A percentile compares a stretch with the other conserved stretches of the same genome.
Evolutionary conservation across 2,888 invertebrate genomes (phyloP).

Genomic region (Phortica magna): DNA sequence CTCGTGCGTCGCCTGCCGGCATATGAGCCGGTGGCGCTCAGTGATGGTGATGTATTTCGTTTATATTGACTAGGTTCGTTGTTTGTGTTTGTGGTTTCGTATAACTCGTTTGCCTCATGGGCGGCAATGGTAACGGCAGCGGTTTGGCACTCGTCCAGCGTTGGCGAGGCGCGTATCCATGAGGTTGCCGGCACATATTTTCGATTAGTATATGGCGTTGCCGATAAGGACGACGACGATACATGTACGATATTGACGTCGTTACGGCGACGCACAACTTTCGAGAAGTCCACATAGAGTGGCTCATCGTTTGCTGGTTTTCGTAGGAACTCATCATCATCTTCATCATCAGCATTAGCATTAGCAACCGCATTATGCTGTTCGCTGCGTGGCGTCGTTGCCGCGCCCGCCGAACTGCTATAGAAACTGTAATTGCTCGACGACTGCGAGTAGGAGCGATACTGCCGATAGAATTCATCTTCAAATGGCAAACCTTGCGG

Average conservation of each 20-base stretch:
- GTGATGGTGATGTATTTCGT: conserved; percentile 24
- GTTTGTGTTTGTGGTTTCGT: conserved; percentile 34
- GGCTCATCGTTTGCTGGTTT: conserved; percentile 77
- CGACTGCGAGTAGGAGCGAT: conserved; percentile 77
- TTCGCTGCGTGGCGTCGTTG: conserved; percentile 54
- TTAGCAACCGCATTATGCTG: conserved; percentile 41
- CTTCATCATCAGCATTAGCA: conserved; percentile 52
- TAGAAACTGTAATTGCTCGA: conserved; percentile 78
- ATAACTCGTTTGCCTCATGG: conserved; percentile 14
- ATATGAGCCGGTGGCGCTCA: not conserved
- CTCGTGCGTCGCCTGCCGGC: conserved; percentile 52
- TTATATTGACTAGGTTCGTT: conserved; percentile 43
- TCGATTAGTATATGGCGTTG: conserved; percentile 41
- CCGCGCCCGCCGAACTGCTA: conserved; percentile 73
- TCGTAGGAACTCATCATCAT: conserved; percentile 76
- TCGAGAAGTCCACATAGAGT: conserved; percentile 78
- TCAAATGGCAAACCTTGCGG: conserved; percentile 78
- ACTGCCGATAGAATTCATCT: conserved; percentile 75
- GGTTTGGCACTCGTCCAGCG: conserved; percentile 49
- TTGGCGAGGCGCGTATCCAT: conserved; percentile 63
- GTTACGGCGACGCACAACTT: conserved; percentile 64
- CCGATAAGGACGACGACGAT: conserved; percentile 46
- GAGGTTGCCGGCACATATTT: conserved; percentile 66
- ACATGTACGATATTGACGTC: not conserved
- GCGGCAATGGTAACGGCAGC: conserved; percentile 23